A percentile compares a stretch with the other conserved stretches of the same genome.
Conservation (phyloP, 2,888 invertebrate genomes). For the Drosophila suboccidentalis region DNA sequence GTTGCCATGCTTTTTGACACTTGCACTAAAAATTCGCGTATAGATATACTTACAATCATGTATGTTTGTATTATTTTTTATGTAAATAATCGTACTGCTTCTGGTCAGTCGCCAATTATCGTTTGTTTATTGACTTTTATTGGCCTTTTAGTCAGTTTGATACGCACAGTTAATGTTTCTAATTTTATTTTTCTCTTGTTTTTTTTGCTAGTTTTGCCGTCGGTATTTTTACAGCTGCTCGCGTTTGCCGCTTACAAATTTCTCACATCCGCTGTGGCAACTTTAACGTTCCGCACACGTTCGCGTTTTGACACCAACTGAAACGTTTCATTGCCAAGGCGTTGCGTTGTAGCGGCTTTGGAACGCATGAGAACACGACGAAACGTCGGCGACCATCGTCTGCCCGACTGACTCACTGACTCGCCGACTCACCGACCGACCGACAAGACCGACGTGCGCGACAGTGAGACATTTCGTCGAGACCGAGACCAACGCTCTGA, state of each 20-base stretch:
- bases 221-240: slow-evolving; percentile 62
- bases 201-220: slow-evolving; percentile 59
- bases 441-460: neutral
- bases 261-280: neutral
- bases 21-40: slow-evolving; percentile 32
- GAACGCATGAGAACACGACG: slow-evolving; percentile 49
- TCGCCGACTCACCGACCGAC: slow-evolving; percentile 1
- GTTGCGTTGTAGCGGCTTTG: slow-evolving; percentile 44
- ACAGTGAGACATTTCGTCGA: slow-evolving; percentile 53
- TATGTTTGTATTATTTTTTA: slow-evolving; percentile 14
- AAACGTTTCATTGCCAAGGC: slow-evolving; percentile 61
- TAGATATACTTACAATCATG: slow-evolving; percentile 45
- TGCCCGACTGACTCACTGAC: slow-evolving; percentile 15
- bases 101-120: slow-evolving; percentile 27
- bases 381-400: slow-evolving; percentile 36
- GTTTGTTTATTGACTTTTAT: slow-evolving; percentile 59
- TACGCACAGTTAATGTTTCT: slow-evolving; percentile 41
- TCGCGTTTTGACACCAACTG: slow-evolving; percentile 52
- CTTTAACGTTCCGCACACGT: slow-evolving; percentile 22
- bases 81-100: slow-evolving; percentile 12
- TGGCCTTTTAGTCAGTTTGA: slow-evolving; percentile 51
- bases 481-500: slow-evolving; percentile 61
- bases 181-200: slow-evolving; percentile 11
- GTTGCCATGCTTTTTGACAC: slow-evolving; percentile 44
- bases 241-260: slow-evolving; percentile 28